These are phyloP conservation scores for Tyrophagus putrescentiae DNA, from an alignment of 1,140 invertebrate genomes.

Conservation along the genomic window DNA sequence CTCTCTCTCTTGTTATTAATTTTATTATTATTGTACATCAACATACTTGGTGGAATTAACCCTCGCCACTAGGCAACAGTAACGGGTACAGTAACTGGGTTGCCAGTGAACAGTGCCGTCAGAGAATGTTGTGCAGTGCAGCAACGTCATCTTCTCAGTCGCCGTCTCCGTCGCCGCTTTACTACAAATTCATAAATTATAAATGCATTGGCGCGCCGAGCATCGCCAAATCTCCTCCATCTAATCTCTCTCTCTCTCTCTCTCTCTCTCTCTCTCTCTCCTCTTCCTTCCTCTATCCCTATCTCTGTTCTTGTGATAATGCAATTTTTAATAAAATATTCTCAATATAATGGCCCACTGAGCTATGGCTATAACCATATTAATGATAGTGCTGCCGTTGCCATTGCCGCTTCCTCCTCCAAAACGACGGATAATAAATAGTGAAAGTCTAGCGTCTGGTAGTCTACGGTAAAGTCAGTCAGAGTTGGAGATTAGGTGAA, in stretches of 20 bases:
- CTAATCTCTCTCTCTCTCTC: too few species aligned
- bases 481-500: too few species aligned
- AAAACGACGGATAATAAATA: too few species aligned
- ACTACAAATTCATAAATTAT: conserved; percentile 10
- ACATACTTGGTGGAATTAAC: too few species aligned
- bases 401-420: too few species aligned
- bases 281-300: too few species aligned
- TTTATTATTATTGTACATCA: conserved; percentile 13
- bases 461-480: too few species aligned
- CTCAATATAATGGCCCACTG: neutral
- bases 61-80: too few species aligned
- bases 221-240: too few species aligned
- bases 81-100: too few species aligned
- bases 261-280: too few species aligned
- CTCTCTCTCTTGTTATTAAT: conserved; percentile 8
- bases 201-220: conserved; percentile 3
- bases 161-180: neutral
- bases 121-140: neutral
- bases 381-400: neutral
- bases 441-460: too few species aligned
- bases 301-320: neutral
- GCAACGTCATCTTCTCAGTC: neutral
- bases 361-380: neutral
- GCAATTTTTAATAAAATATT: conserved; percentile 16
- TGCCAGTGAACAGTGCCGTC: neutral